Base-by-base conservation (phyloP, 2,113 vertebrate species). In the Meles meles region DNA sequence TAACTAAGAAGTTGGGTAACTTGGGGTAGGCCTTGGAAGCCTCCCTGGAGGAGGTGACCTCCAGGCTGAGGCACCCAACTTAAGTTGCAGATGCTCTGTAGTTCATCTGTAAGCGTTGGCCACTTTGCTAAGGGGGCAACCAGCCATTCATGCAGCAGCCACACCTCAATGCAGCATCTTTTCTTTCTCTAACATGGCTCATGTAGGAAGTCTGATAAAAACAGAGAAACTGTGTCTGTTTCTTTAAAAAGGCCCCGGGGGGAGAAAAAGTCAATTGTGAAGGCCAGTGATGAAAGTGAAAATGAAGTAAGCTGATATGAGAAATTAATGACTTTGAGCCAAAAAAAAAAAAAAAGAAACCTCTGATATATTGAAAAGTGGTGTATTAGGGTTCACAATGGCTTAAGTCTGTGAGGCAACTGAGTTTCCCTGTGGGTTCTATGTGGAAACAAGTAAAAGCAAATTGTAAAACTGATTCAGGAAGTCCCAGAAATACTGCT, bases 271-370 rank as follows among this genome's bases (percentile, higher is more conserved):
- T 65, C 63, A 67, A 15, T 67, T 34, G 18, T 69, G 67, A 37
- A 69, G 34, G 21, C 21, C 5, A 65, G 44, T 65, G 18, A 90
- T 67, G 34, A 39, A 94, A 79, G 31, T 37, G 37, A 96, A 94
- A 15, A 80, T 79, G 71, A 95, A 93, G 59, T 74, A 67, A 93
- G 39, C 2, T 39, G 34, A 17, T 47, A 29, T 57, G 61, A 79
- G 61, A 86, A 94, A 87, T 89, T 23, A 63, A 77, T 52, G 44
- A 21, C 44, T 88, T 80, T 47, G 37, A 71, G 31, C 8, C 14
- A 93, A 71, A 94, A 77, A 95, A 69, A 93, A 71, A 94, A 77
- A 95, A 69, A 86, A 1, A 89, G 74, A 95, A 88, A 74, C 63
- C 17, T 47, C 52, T 93, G 80, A 69, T 61, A 14, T 52, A 74